Base-by-base conservation (phyloP, 2,113 vertebrate species). In the Apaloderma vittatum region DNA sequence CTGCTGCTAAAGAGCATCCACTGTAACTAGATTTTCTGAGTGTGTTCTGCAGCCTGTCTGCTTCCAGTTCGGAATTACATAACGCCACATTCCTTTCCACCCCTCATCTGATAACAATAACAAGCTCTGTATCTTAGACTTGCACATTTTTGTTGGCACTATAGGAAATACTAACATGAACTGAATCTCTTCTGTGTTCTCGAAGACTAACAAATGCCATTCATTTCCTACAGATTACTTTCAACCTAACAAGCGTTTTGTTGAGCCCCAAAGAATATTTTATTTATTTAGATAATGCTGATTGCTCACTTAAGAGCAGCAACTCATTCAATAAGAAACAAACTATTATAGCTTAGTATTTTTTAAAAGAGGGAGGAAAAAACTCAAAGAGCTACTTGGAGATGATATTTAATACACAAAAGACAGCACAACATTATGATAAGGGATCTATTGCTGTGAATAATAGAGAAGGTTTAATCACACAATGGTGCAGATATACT, bases 251-350 rank as follows among this genome's bases (percentile, higher is more conserved):
- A 98, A 96, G 97, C 71, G 2, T 97, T 98, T 97, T 96, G 97
- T 97, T 95, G 94, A 98, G 95, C 93, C 96, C 97, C 92, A 96
- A 98, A 98, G 97, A 98, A 97, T 98, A 98, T 98, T 98, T 98
- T 92, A 96, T 97, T 98, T 98, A 97, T 98, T 98, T 98, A 97
- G 97, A 97, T 97, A 98, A 98, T 92, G 93, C 74, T 97, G 95
- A 98, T 98, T 96, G 95, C 95, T 98, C 94, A 94, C 88, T 96
- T 97, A 97, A 30, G 92, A 97, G 90, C 30, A 1, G 76, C 93
- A 96, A 78, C 87, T 95, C 96, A 88, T 96, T 96, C 97, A 97
- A 96, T 84, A 92, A 81, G 94, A 90, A 98, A 95, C 79, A 98
- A 83, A 83, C 90, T 97, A 94, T 86, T 97, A 88, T 22, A 96